Percentiles rank a stretch among this genome's conserved stretches.
Conservation (phyloP, 1,140 invertebrate genomes). For the Penaeus japonicus region DNA sequence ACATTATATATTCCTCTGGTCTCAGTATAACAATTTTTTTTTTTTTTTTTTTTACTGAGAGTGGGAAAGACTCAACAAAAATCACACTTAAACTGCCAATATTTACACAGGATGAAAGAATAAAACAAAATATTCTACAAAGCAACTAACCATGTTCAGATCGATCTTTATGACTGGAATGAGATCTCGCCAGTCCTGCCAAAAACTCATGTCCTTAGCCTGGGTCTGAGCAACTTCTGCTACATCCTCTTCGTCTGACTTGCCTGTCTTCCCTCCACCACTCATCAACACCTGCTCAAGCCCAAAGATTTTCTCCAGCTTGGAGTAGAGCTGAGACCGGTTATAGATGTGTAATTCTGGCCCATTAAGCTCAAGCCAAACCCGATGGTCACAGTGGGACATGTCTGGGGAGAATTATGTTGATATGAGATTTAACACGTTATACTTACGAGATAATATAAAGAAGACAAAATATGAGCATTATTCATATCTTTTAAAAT, state of each 20-base stretch:
- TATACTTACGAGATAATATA: too few species aligned
- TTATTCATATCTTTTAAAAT: background rate
- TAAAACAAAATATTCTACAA: background rate
- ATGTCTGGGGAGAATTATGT: constrained; percentile 75
- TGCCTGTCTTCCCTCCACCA: constrained; percentile 64
- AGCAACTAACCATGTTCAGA: constrained; percentile 53
- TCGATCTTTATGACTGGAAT: constrained; percentile 97
- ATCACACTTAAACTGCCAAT: too few species aligned
- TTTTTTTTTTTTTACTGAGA: too few species aligned
- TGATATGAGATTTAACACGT: too few species aligned
- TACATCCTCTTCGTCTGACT: constrained; percentile 61
- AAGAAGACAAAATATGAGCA: background rate
- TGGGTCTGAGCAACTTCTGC: constrained; percentile 37
- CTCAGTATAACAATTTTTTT: too few species aligned
- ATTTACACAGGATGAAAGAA: background rate
- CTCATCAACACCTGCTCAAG: constrained; percentile 78
- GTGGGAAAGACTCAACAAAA: too few species aligned
- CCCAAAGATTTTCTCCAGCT: constrained; percentile 89
- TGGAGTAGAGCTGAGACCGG: constrained; percentile 85
- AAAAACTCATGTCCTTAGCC: constrained; percentile 58
- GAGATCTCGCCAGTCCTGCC: constrained; percentile 88
- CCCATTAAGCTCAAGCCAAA: constrained; percentile 94
- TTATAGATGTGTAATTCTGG: constrained; percentile 97
- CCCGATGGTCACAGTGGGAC: constrained; percentile 91
- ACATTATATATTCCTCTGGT: too few species aligned